Evolutionary conservation across 2,113 vertebrate genomes (phyloP), one percentile per base, ranked within the genome.

Genomic region (Herpailurus yagouaroundi): DNA sequence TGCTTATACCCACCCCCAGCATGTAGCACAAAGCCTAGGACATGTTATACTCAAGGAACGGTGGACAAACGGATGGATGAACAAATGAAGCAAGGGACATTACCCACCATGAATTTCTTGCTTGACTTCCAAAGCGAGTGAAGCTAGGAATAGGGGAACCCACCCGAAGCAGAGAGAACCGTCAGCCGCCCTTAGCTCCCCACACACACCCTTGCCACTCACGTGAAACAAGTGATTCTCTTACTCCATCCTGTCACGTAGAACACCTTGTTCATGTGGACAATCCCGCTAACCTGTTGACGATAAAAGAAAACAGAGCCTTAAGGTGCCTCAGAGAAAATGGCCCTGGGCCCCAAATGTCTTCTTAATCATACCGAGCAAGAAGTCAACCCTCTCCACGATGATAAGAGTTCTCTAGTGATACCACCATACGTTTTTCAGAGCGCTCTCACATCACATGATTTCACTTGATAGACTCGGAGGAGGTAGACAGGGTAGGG

Each of bases 181-280:
- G 4, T 12, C 57, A 13, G 80, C 31, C 9, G 33, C 60, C 33
- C 33, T 29, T 0, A 1, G 31, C 84, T 29, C 4, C 63, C 89
- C 77, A 29, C 25, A 1, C 0, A 1, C 18, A 7, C 4, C 18
- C 69, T 63, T 41, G 45, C 60, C 76, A 98, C 98, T 98, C 97
- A 98, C 98, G 63, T 92, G 79, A 97, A 98, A 86, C 83, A 97
- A 0, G 98, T 98, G 97, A 99, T 98, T 55, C 97, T 97, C 92
- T 97, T 98, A 81, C 81, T 98, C 98, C 98, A 99, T 2, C 98
- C 98, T 0, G 98, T 91, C 55, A 98, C 52, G 12, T 98, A 99
- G 94, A 98, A 98, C 21, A 81, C 92, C 66, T 97, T 87, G 66
- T 98, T 98, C 96, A 98, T 96, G 16, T 98, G 98, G 36, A 97